Percentiles rank a stretch among this genome's conserved stretches.
phyloP scores from a whole-genome alignment of 2,113 vertebrate species.

The Heloderma charlesbogerti region DNA sequence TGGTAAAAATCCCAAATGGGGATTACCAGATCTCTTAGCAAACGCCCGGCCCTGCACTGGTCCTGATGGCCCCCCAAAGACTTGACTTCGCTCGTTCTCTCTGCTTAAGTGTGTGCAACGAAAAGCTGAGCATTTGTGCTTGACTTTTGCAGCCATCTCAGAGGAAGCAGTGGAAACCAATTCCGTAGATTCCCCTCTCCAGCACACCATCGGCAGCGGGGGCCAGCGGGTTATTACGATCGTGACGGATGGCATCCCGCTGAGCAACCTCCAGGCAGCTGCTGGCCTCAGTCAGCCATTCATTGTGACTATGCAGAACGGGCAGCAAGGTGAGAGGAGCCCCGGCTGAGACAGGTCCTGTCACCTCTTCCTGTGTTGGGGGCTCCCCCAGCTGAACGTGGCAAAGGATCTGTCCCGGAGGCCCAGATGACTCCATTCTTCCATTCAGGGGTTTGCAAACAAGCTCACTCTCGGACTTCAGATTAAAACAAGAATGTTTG shows the following conservation, averaged over 20 bases:
- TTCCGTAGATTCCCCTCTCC: slow-evolving; percentile 78
- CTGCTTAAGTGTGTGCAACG: slow-evolving; percentile 10
- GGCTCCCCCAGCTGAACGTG: neutral
- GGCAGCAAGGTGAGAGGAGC: slow-evolving; percentile 82
- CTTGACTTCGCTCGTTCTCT: neutral
- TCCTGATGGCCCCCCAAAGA: neutral
- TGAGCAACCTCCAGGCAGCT: slow-evolving; percentile 81
- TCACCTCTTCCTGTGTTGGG: neutral
- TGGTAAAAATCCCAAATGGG: neutral
- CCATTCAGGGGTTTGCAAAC: too few species aligned
- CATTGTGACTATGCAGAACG: slow-evolving; percentile 88
- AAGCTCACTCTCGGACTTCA: too few species aligned
- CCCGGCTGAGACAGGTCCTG: neutral
- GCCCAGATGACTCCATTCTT: too few species aligned
- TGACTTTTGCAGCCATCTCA: slow-evolving; percentile 65
- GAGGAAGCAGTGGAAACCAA: slow-evolving; percentile 80
- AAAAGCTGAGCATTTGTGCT: slow-evolving; percentile 39
- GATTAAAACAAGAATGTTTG: too few species aligned
- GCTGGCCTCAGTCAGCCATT: slow-evolving; percentile 82
- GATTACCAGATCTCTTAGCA: neutral
- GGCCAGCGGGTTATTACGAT: slow-evolving; percentile 86
- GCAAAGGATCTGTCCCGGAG: too few species aligned
- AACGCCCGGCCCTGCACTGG: neutral
- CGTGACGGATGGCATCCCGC: slow-evolving; percentile 78
- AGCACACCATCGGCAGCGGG: slow-evolving; percentile 79